Evolutionary conservation across 2,888 invertebrate genomes (phyloP), one percentile per base, ranked within the genome.

Genomic region (Crossocerus cetratus): DNA sequence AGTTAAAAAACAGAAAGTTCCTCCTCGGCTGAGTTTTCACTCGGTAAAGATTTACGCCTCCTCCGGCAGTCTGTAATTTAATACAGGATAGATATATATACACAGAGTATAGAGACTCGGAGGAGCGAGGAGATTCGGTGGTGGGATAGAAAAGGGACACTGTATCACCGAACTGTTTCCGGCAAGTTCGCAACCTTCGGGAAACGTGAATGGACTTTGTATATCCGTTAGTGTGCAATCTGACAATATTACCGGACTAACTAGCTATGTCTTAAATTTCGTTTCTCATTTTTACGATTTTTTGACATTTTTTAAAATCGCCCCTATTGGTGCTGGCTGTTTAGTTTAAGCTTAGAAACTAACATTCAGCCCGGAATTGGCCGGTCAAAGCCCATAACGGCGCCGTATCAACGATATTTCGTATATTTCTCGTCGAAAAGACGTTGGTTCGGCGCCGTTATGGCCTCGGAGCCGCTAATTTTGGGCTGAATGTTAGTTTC

Each of bases 141-240:
- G 77, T 66, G 75, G 69, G 77, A n/a, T n/a, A n/a, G n/a, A 70
- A 76, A 69, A 80, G 80, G 73, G 69, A 74, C 80, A 72, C 72
- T 32, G 32, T 32, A 4, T 32, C 32, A 32, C 1, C 32, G 76
- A 76, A 68, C 80, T 67, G 58, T 60, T 59, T 73, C 65, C 69
- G 16, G 44, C 55, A 56, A 61, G 72, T 59, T n/a, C 59, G 60
- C 65, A 53, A 69, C 43, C 63, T 57, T 16, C 16, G 60, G 75
- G 75, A 73, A 70, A 82, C 81, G 81, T 81, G 82, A 81, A 82
- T 72, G 65, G 82, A 81, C 81, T 81, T 72, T 75, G 73, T 77
- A 80, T 74, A 63, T 69, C 60, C 74, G 66, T 70, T 70, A 16
- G 16, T 1, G 8, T 49, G 16, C 16, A 49, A 32, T 32, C 32